Evolutionary conservation across 1,140 invertebrate genomes (phyloP).

Genomic region (Bombus confusus): DNA sequence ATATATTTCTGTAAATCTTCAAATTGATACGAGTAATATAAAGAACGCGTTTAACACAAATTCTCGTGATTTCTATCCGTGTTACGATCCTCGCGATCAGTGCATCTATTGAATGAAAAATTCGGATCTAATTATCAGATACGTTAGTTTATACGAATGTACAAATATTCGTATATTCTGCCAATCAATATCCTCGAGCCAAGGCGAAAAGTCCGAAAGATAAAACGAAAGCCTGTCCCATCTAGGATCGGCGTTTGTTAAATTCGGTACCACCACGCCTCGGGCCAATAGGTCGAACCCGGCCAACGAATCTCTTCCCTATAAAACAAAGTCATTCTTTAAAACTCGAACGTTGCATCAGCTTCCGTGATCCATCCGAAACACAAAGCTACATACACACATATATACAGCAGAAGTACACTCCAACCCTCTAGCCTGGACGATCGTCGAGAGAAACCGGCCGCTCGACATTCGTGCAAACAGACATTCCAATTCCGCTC

Average conservation of each 20-base stretch:
- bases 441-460: constrained; percentile 6
- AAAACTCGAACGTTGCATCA: constrained; percentile 9
- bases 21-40: no score
- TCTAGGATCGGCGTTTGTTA: background rate
- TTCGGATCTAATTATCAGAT: no score
- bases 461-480: constrained; percentile 25
- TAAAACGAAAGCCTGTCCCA: background rate
- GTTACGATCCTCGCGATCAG: no score
- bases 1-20: no score
- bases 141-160: no score
- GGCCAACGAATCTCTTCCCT: background rate
- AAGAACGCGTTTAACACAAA: no score
- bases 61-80: no score
- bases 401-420: no score
- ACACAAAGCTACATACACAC: background rate
- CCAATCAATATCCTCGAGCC: background rate
- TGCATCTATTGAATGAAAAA: no score
- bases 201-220: background rate
- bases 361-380: background rate
- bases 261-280: background rate
- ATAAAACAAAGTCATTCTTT: background rate
- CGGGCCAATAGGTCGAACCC: background rate
- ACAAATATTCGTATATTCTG: no score
- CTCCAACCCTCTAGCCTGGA: background rate
- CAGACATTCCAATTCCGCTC: constrained; percentile 29